phyloP scores from a whole-genome alignment of 2,888 invertebrate species.

The Geophilus truncorum region DNA sequence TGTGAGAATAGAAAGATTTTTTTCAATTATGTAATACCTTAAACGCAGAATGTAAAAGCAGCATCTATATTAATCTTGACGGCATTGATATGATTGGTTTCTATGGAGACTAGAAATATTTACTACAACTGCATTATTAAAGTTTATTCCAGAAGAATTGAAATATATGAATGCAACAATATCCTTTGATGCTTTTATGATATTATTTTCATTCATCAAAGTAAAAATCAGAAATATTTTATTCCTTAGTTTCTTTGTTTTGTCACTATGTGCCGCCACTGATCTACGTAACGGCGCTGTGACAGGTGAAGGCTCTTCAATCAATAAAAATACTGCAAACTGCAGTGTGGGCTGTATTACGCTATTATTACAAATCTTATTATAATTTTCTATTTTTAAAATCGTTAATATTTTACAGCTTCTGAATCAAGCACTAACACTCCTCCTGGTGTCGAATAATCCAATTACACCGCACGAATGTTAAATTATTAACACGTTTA shows the following conservation, averaged over 20 bases:
- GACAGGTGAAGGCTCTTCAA: slow-evolving; percentile 12
- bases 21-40: not conserved
- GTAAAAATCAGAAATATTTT: not conserved
- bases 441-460: too few relatives aligned
- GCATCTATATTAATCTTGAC: not conserved
- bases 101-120: too few relatives aligned
- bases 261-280: not conserved
- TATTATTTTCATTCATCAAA: too few relatives aligned
- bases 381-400: not conserved
- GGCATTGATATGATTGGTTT: too few relatives aligned
- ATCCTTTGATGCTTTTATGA: too few relatives aligned
- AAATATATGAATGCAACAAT: too few relatives aligned
- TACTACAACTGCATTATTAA: too few relatives aligned
- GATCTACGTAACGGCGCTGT: not conserved
- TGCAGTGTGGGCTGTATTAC: not conserved
- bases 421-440: too few relatives aligned
- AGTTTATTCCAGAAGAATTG: too few relatives aligned
- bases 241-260: not conserved
- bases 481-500: too few relatives aligned
- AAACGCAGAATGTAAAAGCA: not conserved
- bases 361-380: too few relatives aligned
- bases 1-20: not conserved
- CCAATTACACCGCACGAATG: too few relatives aligned
- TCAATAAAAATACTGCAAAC: slow-evolving; percentile 16
- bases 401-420: not conserved